A percentile compares a stretch with the other conserved stretches of the same genome.
Conservation (phyloP, 2,113 vertebrate genomes). For the Heterotis niloticus region DNA sequence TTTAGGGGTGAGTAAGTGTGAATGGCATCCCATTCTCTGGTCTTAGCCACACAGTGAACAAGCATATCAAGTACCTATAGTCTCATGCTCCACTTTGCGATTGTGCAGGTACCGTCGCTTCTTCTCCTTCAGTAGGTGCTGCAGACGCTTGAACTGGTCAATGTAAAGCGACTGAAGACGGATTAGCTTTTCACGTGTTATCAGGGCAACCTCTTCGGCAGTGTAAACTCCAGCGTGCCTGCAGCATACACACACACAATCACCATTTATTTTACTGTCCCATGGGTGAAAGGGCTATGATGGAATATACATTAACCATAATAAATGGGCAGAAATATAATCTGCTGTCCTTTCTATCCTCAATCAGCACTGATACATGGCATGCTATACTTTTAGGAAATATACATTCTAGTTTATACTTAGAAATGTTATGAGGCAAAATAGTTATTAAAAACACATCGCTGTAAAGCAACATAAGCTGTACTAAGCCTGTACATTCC, state of each 20-base stretch:
- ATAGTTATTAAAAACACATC: no score
- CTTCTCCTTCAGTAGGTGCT: conserved; percentile 94
- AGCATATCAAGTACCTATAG: conserved; percentile 61
- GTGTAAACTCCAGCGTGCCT: conserved; percentile 96
- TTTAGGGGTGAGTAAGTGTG: no score
- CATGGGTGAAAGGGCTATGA: neutral
- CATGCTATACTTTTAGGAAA: no score
- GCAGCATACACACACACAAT: neutral
- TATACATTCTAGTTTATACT: no score
- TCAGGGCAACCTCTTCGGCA: conserved; percentile 92
- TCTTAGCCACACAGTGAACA: neutral
- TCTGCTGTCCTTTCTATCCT: no score
- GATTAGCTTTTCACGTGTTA: conserved; percentile 94
- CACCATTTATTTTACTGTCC: neutral
- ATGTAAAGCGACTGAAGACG: conserved; percentile 94
- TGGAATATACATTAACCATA: neutral
- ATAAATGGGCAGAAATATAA: neutral
- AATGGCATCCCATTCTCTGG: no score
- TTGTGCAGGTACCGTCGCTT: conserved; percentile 85
- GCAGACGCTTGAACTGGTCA: conserved; percentile 94
- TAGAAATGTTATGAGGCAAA: no score
- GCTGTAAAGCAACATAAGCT: no score
- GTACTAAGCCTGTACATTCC: neutral
- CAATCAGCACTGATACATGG: no score
- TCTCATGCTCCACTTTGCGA: conserved; percentile 84